Percentiles rank a stretch among this genome's conserved stretches.
phyloP scores from a whole-genome alignment of 2,113 vertebrate species.

The Chaetops frenatus region DNA sequence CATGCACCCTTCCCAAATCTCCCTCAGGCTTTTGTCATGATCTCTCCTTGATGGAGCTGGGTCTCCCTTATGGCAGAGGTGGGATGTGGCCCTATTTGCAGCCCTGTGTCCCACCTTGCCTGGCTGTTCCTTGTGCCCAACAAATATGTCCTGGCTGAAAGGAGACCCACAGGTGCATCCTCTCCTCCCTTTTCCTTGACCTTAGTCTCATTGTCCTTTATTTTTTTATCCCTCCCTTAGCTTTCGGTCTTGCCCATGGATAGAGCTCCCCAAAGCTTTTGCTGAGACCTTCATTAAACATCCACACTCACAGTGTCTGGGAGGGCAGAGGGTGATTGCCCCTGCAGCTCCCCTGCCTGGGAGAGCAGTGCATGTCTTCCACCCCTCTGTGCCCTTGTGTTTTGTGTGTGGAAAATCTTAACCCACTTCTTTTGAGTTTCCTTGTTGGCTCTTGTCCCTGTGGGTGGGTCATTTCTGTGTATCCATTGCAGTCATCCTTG shows the following conservation, averaged over 20 bases:
- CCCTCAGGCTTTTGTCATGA: background rate
- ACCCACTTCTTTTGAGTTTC: background rate
- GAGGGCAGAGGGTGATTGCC: background rate
- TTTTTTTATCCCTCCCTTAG: background rate
- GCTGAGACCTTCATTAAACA: background rate
- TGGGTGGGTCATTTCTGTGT: background rate
- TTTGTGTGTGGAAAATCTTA: constrained; percentile 4
- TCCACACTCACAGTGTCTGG: background rate
- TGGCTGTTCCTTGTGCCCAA: background rate
- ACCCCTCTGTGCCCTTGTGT: background rate
- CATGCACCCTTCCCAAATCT: background rate
- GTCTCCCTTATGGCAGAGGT: background rate
- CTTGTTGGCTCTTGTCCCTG: background rate
- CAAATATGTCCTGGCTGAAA: fast-evolving
- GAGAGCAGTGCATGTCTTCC: background rate
- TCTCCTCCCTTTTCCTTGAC: background rate
- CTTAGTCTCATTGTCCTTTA: background rate
- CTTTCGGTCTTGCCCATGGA: background rate
- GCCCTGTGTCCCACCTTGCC: background rate
- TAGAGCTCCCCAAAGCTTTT: background rate
- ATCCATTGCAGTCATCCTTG: background rate
- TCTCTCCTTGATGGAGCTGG: background rate
- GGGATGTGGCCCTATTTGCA: background rate
- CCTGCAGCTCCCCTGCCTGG: background rate
- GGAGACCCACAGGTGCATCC: background rate